Evolutionary conservation across 2,888 invertebrate genomes (phyloP).

Genomic region (Sesia bembeciformis): DNA sequence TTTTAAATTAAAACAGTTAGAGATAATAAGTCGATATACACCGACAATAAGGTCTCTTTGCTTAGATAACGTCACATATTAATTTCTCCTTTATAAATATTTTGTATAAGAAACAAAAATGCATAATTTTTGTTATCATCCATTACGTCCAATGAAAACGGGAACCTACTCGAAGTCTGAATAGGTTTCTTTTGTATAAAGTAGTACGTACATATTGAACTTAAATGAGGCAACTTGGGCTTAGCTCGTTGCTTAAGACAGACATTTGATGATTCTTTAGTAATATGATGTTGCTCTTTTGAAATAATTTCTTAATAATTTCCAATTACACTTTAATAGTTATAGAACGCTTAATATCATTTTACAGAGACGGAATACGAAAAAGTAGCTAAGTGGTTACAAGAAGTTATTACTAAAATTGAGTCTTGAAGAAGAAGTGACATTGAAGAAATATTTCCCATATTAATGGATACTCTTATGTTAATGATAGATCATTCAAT

Average conservation of each 20-base stretch:
- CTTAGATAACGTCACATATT: too few species aligned
- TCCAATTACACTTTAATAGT: background rate
- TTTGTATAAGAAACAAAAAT: too few species aligned
- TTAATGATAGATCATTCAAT: conserved; percentile 19
- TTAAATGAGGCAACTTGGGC: conserved; percentile 48
- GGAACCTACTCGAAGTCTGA: too few species aligned
- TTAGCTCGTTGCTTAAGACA: conserved; percentile 31
- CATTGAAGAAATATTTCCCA: conserved; percentile 19
- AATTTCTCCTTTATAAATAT: too few species aligned
- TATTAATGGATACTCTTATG: conserved; percentile 25
- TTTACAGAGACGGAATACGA: background rate
- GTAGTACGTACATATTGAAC: conserved; percentile 14
- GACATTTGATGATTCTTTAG: conserved; percentile 51
- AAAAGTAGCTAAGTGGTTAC: background rate
- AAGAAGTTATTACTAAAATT: conserved; percentile 9
- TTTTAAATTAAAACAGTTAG: too few species aligned
- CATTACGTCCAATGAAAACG: too few species aligned
- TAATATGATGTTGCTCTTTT: conserved; percentile 51
- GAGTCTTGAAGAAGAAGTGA: conserved; percentile 15
- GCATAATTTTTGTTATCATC: too few species aligned
- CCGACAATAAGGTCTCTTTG: too few species aligned
- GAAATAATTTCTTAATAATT: too few species aligned
- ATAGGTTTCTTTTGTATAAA: conserved; percentile 3
- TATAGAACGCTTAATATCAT: background rate
- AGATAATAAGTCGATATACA: too few species aligned